Evolutionary conservation across 92 coral and sea anemone species (phyloP), one percentile per base, ranked within the genome.

Genomic region (Chrysogorgia sp.): DNA sequence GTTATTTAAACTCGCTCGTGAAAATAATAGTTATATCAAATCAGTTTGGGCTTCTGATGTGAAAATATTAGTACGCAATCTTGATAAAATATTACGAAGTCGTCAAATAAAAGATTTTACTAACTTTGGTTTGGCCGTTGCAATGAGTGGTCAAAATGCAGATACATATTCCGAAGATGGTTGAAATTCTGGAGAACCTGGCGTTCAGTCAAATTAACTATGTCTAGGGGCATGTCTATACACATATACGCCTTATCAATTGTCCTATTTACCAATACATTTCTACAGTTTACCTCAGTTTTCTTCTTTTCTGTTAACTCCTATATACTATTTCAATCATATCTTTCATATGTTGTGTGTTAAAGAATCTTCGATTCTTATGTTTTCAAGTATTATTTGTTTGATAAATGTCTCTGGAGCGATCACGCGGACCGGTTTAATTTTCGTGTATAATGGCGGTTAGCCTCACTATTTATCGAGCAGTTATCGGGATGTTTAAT

Each of bases 41-140:
- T 67, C 75, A 28, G 43, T 37, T 15, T 67, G 75, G 75, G 25
- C 50, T 28, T 34, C 31, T 22, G 75, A 67, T 33, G 75, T 52
- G 25, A 67, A 67, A 67, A 37, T 67, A 67, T 52, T 67, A 34
- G 75, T 67, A 8, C 40, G 50, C 15, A 20, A 30, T 40, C 10
- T 34, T n/a, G n/a, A n/a, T n/a, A n/a, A n/a, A n/a, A n/a, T n/a
- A n/a, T n/a, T n/a, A n/a, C n/a, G n/a, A n/a, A n/a, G n/a, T n/a
- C n/a, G n/a, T n/a, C n/a, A n/a, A n/a, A n/a, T n/a, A 43, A 50
- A 67, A 25, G 75, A 67, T 14, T 25, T 8, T 26, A 67, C n/a
- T n/a, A n/a, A n/a, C n/a, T n/a, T n/a, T 67, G 20, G 13, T 31
- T 26, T 25, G 75, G 33, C 50, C 12, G 43, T 37, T 67, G 43